phyloP scores from a whole-genome alignment of 2,888 invertebrate genomes.

The Junonia oenone region DNA sequence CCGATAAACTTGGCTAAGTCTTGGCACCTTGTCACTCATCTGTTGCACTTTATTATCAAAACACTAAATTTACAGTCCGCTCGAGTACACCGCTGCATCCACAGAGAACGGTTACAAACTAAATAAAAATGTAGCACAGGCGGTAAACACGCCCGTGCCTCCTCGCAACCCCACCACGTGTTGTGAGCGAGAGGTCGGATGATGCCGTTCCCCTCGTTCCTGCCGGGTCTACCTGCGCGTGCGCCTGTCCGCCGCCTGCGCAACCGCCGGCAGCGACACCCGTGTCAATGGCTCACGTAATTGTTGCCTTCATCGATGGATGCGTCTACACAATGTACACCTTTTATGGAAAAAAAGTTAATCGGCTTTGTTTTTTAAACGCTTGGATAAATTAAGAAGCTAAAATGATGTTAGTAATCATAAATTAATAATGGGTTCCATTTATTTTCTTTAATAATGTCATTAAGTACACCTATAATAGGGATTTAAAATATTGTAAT shows the following conservation, averaged over 20 bases:
- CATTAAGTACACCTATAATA: background rate
- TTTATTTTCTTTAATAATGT: background rate
- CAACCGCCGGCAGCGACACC: conserved; percentile 63
- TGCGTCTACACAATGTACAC: conserved; percentile 31
- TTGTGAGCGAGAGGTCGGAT: conserved; percentile 50
- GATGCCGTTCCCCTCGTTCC: conserved; percentile 34
- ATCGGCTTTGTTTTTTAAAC: conserved; percentile 2
- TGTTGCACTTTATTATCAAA: conserved; percentile 64
- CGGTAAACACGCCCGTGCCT: conserved; percentile 67
- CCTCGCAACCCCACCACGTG: conserved; percentile 68
- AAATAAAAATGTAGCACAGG: conserved; percentile 79
- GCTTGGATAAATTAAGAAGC: background rate
- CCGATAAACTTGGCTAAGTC: conserved; percentile 52
- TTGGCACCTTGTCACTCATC: conserved; percentile 68
- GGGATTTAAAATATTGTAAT: too few species aligned
- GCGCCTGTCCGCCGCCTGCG: conserved; percentile 61
- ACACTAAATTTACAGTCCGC: conserved; percentile 50
- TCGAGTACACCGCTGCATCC: conserved; percentile 42
- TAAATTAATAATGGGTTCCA: background rate
- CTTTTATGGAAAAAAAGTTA: conserved; percentile 14
- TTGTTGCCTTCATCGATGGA: conserved; percentile 53
- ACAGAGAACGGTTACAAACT: conserved; percentile 72
- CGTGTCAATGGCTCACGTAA: conserved; percentile 72
- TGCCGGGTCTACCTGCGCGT: conserved; percentile 68
- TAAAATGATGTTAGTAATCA: background rate